Evolutionary conservation across 2,113 vertebrate genomes (phyloP).

Genomic region (Paradisaea rubra): DNA sequence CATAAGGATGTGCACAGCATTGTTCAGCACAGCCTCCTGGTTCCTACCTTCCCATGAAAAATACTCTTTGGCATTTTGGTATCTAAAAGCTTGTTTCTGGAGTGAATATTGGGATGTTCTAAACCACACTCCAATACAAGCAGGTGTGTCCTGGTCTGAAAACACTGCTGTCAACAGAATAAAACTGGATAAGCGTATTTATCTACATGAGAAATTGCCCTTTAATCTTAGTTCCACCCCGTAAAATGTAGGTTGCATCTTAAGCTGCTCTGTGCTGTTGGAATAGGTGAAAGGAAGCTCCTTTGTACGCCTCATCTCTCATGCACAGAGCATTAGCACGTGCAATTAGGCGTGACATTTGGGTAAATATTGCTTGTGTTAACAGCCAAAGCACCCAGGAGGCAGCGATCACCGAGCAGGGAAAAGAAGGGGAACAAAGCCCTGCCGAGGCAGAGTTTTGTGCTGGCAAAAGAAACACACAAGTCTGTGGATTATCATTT

Average conservation of each 20-base stretch:
- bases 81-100: background rate
- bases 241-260: background rate
- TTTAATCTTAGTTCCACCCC: background rate
- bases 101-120: background rate
- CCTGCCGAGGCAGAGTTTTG: background rate
- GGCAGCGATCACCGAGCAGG: background rate
- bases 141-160: background rate
- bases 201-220: background rate
- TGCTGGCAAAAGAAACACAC: background rate
- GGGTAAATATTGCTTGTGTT: background rate
- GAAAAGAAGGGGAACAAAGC: background rate
- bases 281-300: background rate
- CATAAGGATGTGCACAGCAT: background rate
- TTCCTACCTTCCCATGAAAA: background rate
- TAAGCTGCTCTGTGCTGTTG: background rate
- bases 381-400: background rate
- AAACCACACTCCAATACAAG: background rate
- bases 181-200: background rate
- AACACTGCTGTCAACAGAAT: background rate
- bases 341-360: constrained; percentile 1
- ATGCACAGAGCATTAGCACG: background rate
- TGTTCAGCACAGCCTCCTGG: background rate
- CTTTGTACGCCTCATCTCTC: background rate
- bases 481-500: background rate
- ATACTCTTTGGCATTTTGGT: background rate